phyloP scores from a whole-genome alignment of 64 coral and sea anemone species.

The Porites australiensis region DNA sequence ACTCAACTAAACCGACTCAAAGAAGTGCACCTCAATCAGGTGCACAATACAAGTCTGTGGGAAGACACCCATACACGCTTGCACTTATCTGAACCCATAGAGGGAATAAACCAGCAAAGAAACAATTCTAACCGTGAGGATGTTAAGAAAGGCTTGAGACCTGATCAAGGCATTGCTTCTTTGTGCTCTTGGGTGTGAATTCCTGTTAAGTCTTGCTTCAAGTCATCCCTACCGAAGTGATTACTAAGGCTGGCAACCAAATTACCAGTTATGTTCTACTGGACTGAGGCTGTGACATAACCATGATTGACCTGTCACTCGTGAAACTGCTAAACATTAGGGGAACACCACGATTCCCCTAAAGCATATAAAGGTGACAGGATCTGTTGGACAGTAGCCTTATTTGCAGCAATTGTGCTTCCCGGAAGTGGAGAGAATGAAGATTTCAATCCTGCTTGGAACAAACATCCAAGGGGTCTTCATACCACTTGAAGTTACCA shows the following conservation, averaged over 20 bases:
- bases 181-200: not conserved
- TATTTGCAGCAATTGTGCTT: constrained; percentile 34
- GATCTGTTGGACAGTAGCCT: constrained; percentile 18
- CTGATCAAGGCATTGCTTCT: constrained; percentile 22
- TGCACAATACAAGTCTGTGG: constrained; percentile 40
- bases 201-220: constrained; percentile 43
- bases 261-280: constrained; percentile 66
- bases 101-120: not conserved
- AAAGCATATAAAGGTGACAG: constrained; percentile 6
- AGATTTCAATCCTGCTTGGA: constrained; percentile 53
- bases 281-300: constrained; percentile 63
- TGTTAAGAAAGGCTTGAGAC: not conserved
- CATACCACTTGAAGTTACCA: constrained; percentile 56
- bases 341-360: constrained; percentile 26
- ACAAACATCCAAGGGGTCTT: constrained; percentile 45
- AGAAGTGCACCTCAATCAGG: constrained; percentile 16
- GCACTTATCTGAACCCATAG: constrained; percentile 6
- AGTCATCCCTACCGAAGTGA: constrained; percentile 62
- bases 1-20: constrained; percentile 23
- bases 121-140: not conserved
- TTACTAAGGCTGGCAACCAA: constrained; percentile 8
- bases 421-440: constrained; percentile 33
- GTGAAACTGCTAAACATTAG: constrained; percentile 52
- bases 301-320: constrained; percentile 56
- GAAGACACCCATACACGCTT: constrained; percentile 55